Conservation (phyloP, 2,888 invertebrate species). For the Hipparchia semele region DNA sequence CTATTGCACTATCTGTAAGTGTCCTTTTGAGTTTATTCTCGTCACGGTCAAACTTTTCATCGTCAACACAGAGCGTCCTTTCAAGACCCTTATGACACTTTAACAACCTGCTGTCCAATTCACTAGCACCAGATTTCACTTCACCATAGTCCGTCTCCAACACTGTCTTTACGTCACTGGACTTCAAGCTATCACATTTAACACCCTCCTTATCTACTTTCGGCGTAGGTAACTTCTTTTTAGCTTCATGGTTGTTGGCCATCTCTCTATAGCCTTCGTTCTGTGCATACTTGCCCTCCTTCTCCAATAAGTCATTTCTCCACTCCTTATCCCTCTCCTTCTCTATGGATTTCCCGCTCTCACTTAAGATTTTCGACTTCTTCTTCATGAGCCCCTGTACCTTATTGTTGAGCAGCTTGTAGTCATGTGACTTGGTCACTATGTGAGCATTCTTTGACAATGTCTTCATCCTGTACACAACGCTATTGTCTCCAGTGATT, state of each 20-base stretch:
- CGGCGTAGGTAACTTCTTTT: conserved; percentile 74
- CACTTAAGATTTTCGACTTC: conserved; percentile 67
- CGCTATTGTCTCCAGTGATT: conserved; percentile 70
- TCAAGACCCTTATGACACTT: conserved; percentile 69
- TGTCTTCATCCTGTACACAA: conserved; percentile 76
- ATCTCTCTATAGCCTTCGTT: conserved; percentile 80
- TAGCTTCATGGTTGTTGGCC: conserved; percentile 68
- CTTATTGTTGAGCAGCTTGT: conserved; percentile 66
- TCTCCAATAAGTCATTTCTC: conserved; percentile 82
- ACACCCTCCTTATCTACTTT: conserved; percentile 65
- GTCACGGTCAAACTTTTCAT: conserved; percentile 47
- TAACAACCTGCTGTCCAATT: conserved; percentile 65
- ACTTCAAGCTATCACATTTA: conserved; percentile 68
- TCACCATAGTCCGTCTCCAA: conserved; percentile 63
- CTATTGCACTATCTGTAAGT: conserved; percentile 70
- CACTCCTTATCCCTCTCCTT: conserved; percentile 81
- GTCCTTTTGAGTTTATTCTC: conserved; percentile 74
- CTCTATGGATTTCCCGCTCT: conserved; percentile 58
- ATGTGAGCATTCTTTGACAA: conserved; percentile 78
- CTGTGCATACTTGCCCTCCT: conserved; percentile 80
- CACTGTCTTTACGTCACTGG: conserved; percentile 68
- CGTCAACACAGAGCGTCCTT: conserved; percentile 70
- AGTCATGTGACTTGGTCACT: conserved; percentile 75
- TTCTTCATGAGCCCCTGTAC: conserved; percentile 65
- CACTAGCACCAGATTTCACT: conserved; percentile 69